These are phyloP conservation scores for Pteropus alecto DNA, from an alignment of 2,113 vertebrate species.

Conservation along the genomic window DNA sequence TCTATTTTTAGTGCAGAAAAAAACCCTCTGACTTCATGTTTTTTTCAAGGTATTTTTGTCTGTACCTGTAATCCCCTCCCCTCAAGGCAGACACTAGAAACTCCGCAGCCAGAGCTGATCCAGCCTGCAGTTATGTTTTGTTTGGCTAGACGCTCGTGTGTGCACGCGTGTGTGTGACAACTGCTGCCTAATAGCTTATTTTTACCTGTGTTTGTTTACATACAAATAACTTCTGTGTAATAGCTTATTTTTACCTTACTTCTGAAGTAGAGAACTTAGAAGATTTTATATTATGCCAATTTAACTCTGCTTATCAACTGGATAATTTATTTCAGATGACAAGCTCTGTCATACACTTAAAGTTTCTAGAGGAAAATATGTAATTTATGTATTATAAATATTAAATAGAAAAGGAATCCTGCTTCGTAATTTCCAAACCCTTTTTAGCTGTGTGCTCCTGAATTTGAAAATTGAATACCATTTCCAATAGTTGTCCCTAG, in stretches of 20 bases:
- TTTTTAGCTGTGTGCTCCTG: not conserved
- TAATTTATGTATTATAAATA: not conserved
- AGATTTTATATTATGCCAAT: not conserved
- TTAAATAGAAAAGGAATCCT: not conserved
- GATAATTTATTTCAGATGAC: not conserved
- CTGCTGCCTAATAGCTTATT: too few relatives aligned
- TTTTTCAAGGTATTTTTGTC: not conserved
- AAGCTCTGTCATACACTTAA: not conserved
- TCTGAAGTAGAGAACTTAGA: not conserved
- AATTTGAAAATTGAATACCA: not conserved
- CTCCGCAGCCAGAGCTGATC: not conserved
- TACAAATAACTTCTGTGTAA: not conserved
- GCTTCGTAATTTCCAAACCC: not conserved
- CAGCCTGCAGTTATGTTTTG: not conserved
- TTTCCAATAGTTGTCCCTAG: not conserved
- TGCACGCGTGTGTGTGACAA: not conserved
- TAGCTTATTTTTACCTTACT: not conserved
- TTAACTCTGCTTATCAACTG: not conserved
- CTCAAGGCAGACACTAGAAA: not conserved
- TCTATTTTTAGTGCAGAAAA: not conserved
- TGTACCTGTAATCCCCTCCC: not conserved
- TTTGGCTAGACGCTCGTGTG: not conserved
- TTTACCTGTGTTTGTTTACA: not conserved
- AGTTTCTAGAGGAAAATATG: not conserved
- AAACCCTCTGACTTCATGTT: not conserved